phyloP scores from a whole-genome alignment of 2,113 vertebrate species.

The Macaca mulatta region DNA sequence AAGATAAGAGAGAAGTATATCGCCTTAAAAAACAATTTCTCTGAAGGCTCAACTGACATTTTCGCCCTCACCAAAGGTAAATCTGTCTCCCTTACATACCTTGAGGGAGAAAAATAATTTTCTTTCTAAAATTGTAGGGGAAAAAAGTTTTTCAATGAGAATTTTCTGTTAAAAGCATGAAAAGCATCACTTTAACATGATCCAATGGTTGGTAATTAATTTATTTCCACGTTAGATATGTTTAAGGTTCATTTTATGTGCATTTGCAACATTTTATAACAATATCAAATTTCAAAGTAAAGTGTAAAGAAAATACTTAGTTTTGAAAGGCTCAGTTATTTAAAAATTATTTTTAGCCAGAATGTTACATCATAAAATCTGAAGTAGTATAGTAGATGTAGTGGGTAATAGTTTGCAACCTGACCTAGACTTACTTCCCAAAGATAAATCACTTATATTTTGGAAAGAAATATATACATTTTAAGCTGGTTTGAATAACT shows the following conservation, averaged over 20 bases:
- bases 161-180: background rate
- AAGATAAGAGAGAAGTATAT: background rate
- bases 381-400: background rate
- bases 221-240: background rate
- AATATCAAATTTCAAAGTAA: background rate
- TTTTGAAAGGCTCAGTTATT: background rate
- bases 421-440: background rate
- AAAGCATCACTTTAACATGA: background rate
- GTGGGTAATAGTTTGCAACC: background rate
- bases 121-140: background rate
- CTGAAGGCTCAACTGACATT: background rate
- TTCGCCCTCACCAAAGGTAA: background rate
- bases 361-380: background rate
- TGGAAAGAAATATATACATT: background rate
- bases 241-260: background rate
- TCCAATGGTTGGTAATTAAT: background rate
- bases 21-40: background rate
- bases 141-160: background rate
- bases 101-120: background rate
- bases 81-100: background rate
- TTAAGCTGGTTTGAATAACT: conserved; percentile 11
- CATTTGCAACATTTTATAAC: background rate
- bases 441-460: conserved; percentile 24
- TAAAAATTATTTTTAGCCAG: background rate
- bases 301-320: background rate